Evolutionary conservation across 2,888 invertebrate species (phyloP).

Genomic region (Amblyteles armatorius): DNA sequence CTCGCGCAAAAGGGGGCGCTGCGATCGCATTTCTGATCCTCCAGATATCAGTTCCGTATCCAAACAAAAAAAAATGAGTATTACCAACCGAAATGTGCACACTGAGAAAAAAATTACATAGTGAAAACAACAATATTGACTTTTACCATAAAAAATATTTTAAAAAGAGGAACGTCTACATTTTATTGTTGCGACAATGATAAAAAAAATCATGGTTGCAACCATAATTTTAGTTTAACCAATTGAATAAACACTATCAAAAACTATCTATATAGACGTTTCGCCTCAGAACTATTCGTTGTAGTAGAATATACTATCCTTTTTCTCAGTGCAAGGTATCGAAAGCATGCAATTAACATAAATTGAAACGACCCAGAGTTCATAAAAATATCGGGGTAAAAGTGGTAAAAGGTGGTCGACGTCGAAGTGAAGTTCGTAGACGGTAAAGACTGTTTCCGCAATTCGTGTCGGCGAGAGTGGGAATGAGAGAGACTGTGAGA

Average conservation of each 20-base stretch:
- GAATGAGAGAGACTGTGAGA: slow-evolving; percentile 17
- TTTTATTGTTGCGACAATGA: too few relatives aligned
- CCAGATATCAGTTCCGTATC: neutral
- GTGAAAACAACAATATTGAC: too few relatives aligned
- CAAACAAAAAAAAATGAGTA: neutral
- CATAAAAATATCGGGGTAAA: neutral
- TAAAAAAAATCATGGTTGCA: too few relatives aligned
- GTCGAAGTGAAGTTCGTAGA: slow-evolving; percentile 12
- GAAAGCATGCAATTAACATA: neutral
- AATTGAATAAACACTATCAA: too few relatives aligned
- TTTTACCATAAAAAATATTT: too few relatives aligned
- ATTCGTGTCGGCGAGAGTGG: slow-evolving; percentile 25
- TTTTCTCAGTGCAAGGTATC: too few relatives aligned
- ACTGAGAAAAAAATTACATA: too few relatives aligned
- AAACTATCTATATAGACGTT: too few relatives aligned
- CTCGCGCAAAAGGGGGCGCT: neutral
- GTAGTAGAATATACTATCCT: too few relatives aligned
- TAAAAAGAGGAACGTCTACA: too few relatives aligned
- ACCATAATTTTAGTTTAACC: too few relatives aligned
- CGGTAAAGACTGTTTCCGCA: slow-evolving; percentile 48
- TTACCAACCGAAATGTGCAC: neutral
- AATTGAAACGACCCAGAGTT: neutral
- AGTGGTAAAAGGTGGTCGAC: neutral
- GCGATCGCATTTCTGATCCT: neutral
- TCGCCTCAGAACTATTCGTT: too few relatives aligned